Percentiles rank a stretch among this genome's conserved stretches.
These are phyloP conservation scores for Disparrhopalites patrizii DNA, from an alignment of 2,888 invertebrate species.

Conservation along the genomic window DNA sequence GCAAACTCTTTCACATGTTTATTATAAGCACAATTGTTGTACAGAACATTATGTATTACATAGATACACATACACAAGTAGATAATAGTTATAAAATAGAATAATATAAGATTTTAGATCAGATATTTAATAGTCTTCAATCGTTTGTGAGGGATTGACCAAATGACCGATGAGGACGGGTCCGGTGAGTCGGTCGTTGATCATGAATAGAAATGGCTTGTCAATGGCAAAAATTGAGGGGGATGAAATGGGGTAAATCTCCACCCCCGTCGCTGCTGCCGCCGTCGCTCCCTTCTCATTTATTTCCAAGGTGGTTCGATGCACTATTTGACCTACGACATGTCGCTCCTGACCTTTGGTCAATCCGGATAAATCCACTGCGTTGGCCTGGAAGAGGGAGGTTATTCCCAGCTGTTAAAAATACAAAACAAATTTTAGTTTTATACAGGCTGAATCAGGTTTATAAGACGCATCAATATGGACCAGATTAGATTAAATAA, in stretches of 20 bases:
- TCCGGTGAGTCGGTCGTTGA: slow-evolving; percentile 37
- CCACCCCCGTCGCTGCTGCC: slow-evolving; percentile 29
- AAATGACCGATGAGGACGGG: slow-evolving; percentile 37
- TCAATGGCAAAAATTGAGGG: slow-evolving; percentile 33
- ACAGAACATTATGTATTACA: too few relatives aligned
- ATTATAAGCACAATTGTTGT: too few relatives aligned
- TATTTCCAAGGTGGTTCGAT: slow-evolving; percentile 33
- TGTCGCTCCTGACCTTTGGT: slow-evolving; percentile 15
- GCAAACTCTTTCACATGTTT: too few relatives aligned
- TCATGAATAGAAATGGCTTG: slow-evolving; percentile 37
- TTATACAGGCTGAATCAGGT: too few relatives aligned
- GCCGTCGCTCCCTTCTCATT: slow-evolving; percentile 37
- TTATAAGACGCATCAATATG: too few relatives aligned
- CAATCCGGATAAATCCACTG: slow-evolving; percentile 32
- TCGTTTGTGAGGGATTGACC: slow-evolving; percentile 23
- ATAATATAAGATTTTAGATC: too few relatives aligned
- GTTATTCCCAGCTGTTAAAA: slow-evolving; percentile 33
- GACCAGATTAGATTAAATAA: too few relatives aligned
- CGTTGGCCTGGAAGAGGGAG: slow-evolving; percentile 23
- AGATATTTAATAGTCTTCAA: not conserved
- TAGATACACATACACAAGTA: too few relatives aligned
- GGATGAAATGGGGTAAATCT: slow-evolving; percentile 36
- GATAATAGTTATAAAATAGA: too few relatives aligned
- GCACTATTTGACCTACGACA: slow-evolving; percentile 32
- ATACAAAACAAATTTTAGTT: not conserved